Percentiles rank a stretch among this genome's conserved stretches.
phyloP scores from a whole-genome alignment of 2,113 vertebrate species.

The Canis aureus region DNA sequence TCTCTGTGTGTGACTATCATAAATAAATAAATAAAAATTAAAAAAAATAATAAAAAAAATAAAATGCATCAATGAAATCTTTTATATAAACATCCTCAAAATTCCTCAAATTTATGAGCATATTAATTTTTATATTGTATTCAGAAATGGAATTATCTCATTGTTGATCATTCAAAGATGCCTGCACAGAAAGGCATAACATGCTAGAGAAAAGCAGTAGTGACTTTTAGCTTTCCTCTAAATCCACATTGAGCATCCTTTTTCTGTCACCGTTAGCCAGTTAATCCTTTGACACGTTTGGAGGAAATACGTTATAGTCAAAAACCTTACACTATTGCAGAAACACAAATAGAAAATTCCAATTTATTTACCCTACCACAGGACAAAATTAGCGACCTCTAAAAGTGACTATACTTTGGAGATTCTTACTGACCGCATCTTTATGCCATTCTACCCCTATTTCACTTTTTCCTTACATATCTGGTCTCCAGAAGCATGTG shows the following conservation, averaged over 20 bases:
- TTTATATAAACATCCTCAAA: background rate
- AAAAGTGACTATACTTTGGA: background rate
- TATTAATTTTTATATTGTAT: slow-evolving; percentile 45
- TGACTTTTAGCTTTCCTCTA: background rate
- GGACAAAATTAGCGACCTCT: background rate
- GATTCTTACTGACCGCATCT: background rate
- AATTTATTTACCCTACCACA: background rate
- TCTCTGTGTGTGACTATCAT: too few species aligned
- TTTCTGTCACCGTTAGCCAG: background rate
- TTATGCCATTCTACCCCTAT: background rate
- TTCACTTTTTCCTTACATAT: background rate
- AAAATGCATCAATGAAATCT: background rate
- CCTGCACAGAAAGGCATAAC: background rate
- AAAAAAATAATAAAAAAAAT: too few species aligned
- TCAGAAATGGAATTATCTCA: background rate
- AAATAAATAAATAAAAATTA: too few species aligned
- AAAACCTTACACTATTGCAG: background rate
- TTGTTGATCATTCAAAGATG: slow-evolving; percentile 37
- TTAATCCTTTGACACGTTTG: slow-evolving; percentile 6
- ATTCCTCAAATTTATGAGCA: background rate
- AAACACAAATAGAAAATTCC: slow-evolving; percentile 12
- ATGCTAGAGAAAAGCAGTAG: background rate
- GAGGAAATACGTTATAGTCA: background rate
- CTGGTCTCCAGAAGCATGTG: background rate
- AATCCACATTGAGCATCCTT: background rate